Base-by-base conservation (phyloP, 1,140 invertebrate species). In the Anadara kagoshimensis region DNA sequence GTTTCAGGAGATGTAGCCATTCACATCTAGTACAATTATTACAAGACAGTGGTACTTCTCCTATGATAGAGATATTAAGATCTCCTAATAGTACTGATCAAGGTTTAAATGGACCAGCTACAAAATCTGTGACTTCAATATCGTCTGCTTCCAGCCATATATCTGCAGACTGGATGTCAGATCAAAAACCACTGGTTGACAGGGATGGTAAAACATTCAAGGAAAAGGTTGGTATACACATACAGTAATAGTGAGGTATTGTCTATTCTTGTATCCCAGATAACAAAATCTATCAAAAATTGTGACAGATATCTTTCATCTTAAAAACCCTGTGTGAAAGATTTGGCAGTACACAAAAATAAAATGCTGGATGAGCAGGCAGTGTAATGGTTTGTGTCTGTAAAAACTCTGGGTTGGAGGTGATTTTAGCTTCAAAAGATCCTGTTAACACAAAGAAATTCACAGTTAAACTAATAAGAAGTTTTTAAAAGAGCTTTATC, bases 21-120 rank as follows among this genome's bases (percentile, higher is more conserved):
- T 69, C 79, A 22, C 77, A 82, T 41, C 49, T 88, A n/a, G 79
- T 86, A 11, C 78, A 84, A 63, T 54, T 88, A 24, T 68, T 88
- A 29, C 83, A 85, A 70, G 82, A 84, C 62, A 86, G 85, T 80
- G 86, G 85, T 22, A 75, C 78, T 16, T 63, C 79, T 24, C 85
- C 85, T 18, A 82, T 78, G n/a, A 29, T 88, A 45, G 85, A 88
- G 67, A 69, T 88, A n/a, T 68, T 85, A 0, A 69, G 79, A 22
- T 76, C 70, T 70, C 56, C 70, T 0, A 49, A 47, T 57, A 65
- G 72, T 49, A 49, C 47, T 49, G 47, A 49, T 11, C 47, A 18
- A n/a, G 47, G n/a, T 49, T 49, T 36, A 36, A 36, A 36, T 36
- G 29, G 29, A 36, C 43, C 59, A 29, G 75, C 79, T 12, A 57